phyloP scores from a whole-genome alignment of 2,888 invertebrate species.

The Oligia fasciuncula region DNA sequence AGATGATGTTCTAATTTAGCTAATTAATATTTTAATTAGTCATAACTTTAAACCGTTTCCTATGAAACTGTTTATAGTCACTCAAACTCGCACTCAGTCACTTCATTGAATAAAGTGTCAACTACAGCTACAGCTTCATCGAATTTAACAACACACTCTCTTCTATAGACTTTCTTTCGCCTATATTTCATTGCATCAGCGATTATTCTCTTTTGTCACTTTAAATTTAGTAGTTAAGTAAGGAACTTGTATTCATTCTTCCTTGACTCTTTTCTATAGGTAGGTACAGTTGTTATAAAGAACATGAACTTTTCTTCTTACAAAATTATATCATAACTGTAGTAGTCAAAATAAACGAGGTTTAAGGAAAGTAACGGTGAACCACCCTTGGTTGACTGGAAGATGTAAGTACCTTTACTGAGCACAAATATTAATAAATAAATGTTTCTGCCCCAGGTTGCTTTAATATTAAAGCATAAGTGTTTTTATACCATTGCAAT shows the following conservation, averaged over 20 bases:
- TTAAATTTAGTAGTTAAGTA: neutral
- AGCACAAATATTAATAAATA: neutral
- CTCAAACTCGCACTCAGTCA: too few relatives aligned
- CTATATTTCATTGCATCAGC: neutral
- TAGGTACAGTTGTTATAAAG: neutral
- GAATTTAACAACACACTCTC: neutral
- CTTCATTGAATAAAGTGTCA: neutral
- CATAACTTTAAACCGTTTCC: neutral
- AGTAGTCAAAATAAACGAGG: neutral
- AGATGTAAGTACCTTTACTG: neutral
- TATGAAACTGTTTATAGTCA: too few relatives aligned
- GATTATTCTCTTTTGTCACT: neutral
- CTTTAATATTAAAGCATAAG: neutral
- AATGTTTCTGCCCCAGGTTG: neutral
- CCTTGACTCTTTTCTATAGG: neutral
- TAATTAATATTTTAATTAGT: neutral
- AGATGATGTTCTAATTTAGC: neutral
- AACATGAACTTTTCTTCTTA: neutral
- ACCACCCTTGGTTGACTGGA: neutral
- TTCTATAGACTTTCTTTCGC: neutral
- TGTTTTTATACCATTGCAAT: neutral
- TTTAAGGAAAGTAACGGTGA: neutral
- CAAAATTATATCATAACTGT: neutral
- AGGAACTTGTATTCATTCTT: neutral
- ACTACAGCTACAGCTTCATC: neutral